These are phyloP conservation scores for Andrena cerasifolii DNA, from an alignment of 1,140 invertebrate genomes.

Conservation along the genomic window DNA sequence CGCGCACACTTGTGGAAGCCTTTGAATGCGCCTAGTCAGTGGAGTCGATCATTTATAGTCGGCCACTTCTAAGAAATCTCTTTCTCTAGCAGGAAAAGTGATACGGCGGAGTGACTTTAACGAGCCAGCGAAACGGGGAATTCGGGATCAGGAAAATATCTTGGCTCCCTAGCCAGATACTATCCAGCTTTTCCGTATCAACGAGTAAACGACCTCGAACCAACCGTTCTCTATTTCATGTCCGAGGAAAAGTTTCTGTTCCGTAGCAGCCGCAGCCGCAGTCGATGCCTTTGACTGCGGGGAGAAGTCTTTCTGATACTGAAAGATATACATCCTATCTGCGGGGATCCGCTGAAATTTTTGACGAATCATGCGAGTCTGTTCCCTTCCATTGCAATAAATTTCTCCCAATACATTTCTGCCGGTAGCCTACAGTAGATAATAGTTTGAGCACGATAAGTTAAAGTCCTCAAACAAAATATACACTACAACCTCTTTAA, in stretches of 20 bases:
- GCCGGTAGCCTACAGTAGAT: too few relatives aligned
- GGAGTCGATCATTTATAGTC: conserved; percentile 38
- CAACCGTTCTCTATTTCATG: conserved; percentile 69
- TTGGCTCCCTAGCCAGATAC: conserved; percentile 69
- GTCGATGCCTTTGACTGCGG: conserved; percentile 50
- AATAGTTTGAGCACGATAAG: too few relatives aligned
- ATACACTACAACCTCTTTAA: too few relatives aligned
- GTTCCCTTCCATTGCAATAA: not conserved
- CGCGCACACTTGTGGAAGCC: not conserved
- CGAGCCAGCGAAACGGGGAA: conserved; percentile 28
- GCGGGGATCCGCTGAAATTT: not conserved
- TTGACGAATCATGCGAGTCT: not conserved
- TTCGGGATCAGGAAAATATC: conserved; percentile 58
- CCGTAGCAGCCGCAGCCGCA: not conserved
- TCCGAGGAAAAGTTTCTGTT: conserved; percentile 68
- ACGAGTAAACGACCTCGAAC: conserved; percentile 73
- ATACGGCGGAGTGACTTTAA: conserved; percentile 35
- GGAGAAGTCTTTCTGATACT: not conserved
- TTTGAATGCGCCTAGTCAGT: conserved; percentile 26
- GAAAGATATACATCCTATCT: not conserved
- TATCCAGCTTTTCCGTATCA: conserved; percentile 77
- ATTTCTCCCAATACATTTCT: too few relatives aligned
- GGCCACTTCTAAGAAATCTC: conserved; percentile 28
- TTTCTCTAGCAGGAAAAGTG: conserved; percentile 14
- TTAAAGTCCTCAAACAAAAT: too few relatives aligned